Base-by-base conservation (phyloP, 2,797 vertebrate species). In the Aselliscus stoliczkanus region DNA sequence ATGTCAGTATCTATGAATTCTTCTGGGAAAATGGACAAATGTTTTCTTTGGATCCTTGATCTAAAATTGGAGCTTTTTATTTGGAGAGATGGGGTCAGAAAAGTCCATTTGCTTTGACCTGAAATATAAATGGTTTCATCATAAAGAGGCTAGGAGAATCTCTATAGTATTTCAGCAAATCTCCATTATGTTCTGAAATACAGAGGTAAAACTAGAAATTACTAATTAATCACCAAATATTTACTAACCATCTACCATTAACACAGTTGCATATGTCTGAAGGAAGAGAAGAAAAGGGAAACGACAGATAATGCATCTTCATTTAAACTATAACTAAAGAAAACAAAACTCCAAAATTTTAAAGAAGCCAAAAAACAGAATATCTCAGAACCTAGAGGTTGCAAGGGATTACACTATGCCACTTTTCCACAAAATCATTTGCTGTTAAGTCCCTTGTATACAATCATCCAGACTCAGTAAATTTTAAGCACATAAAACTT, bases 91-190 rank as follows among this genome's bases (percentile, higher is more conserved):
- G 1, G 58, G 20, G 62, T 89, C 18, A 87, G 27, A 92, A 79
- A 47, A 94, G 56, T 37, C 37, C 76, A 96, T 15, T 12, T 94
- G 76, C 37, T 84, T 72, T 90, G 37, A 67, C 25, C 54, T 88
- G 31, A 82, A 97, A 76, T 69, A 88, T 34, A 95, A 44, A 87
- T 67, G 21, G 20, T 70, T 94, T 96, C 44, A 82, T 47, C 10
- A 73, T 54, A 85, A 88, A 92, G n/a, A 77, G 17, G 44, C 20
- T 79, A 77, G 29, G 31, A 86, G 6, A 39, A 84, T 80, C 27
- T 89, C 64, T 56, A 60, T 2, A 76, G 31, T 25, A 70, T 70
- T 89, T 81, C 6, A 77, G 31, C 42, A 92, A 60, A 65, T 65
- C 39, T 80, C 64, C 17, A 79, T 4, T 23, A 85, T 73, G 20